These are phyloP conservation scores for Chloromyia formosa DNA, from an alignment of 2,888 invertebrate genomes.

Conservation along the genomic window DNA sequence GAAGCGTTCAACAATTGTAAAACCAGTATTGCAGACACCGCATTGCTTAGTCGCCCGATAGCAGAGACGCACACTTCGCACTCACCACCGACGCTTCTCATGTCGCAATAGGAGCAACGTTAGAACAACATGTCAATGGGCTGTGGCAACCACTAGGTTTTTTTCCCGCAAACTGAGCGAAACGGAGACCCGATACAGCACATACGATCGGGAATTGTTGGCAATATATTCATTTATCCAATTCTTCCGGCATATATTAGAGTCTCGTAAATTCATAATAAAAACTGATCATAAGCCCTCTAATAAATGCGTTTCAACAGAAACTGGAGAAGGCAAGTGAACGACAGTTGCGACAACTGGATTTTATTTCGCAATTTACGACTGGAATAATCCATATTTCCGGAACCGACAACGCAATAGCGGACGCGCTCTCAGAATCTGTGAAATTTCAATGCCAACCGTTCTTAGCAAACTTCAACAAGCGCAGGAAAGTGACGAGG, in stretches of 20 bases:
- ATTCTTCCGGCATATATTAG: background rate
- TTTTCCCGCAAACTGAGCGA: background rate
- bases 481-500: background rate
- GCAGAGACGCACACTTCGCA: no score
- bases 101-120: background rate
- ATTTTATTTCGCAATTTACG: slow-evolving; percentile 1
- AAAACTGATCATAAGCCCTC: background rate
- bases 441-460: background rate
- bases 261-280: background rate
- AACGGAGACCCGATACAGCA: background rate
- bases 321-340: background rate
- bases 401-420: background rate
- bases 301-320: background rate
- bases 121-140: background rate
- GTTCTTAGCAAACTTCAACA: background rate
- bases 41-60: background rate
- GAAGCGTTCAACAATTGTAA: background rate
- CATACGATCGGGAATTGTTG: background rate
- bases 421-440: background rate
- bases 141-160: background rate
- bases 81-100: background rate
- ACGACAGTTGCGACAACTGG: background rate
- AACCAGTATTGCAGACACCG: background rate
- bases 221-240: background rate
- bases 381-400: background rate